phyloP scores from a whole-genome alignment of 2,113 vertebrate species.

The Onychostruthus taczanowskii region DNA sequence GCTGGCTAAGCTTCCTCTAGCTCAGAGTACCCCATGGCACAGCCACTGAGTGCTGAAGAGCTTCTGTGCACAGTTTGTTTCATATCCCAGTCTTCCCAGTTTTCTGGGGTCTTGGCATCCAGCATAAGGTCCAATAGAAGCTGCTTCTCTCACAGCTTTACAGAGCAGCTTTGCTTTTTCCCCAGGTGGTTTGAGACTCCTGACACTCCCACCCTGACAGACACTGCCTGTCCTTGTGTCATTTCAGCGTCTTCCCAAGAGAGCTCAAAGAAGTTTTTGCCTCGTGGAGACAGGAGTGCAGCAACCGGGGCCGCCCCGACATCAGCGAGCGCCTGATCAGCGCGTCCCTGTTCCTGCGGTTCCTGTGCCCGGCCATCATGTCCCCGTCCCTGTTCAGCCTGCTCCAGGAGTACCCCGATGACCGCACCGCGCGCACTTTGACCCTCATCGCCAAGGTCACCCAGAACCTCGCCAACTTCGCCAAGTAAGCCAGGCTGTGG shows the following conservation, averaged over 20 bases:
- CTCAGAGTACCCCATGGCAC: not conserved
- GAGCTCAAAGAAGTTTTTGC: slow-evolving; percentile 98
- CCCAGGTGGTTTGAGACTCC: not conserved
- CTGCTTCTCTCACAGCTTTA: not conserved
- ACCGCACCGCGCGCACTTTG: slow-evolving; percentile 94
- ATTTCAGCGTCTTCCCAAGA: slow-evolving; percentile 89
- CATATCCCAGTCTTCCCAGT: not conserved
- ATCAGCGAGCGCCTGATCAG: slow-evolving; percentile 98
- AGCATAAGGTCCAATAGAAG: not conserved
- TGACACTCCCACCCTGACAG: not conserved
- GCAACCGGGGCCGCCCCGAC: slow-evolving; percentile 91
- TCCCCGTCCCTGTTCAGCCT: slow-evolving; percentile 96
- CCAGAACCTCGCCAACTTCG: slow-evolving; percentile 98
- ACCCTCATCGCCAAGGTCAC: slow-evolving; percentile 99
- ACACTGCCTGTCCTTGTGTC: not conserved
- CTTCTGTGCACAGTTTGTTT: not conserved
- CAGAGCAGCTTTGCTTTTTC: not conserved
- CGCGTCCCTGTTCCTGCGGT: slow-evolving; percentile 94
- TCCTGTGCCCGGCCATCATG: slow-evolving; percentile 98
- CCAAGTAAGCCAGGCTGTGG: slow-evolving; percentile 79
- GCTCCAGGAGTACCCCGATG: slow-evolving; percentile 96
- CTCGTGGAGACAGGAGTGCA: slow-evolving; percentile 95
- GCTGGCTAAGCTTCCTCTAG: not conserved
- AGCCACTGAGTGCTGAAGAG: not conserved
- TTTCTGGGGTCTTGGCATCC: not conserved